A percentile compares a stretch with the other conserved stretches of the same genome.
Conservation (phyloP, 2,888 invertebrate genomes). For the Scaptomyza polygonia region DNA sequence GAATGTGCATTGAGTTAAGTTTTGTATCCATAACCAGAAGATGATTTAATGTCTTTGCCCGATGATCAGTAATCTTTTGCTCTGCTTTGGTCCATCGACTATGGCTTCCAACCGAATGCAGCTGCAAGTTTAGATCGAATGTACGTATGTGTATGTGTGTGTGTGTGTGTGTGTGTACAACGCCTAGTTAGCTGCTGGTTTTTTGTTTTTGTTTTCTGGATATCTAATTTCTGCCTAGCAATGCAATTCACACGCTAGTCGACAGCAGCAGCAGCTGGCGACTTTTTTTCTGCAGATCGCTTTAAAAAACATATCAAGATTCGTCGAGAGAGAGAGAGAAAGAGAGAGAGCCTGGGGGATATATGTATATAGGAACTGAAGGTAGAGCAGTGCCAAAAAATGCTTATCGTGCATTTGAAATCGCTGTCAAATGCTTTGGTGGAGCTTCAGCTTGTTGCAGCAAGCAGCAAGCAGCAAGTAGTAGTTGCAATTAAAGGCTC, state of each 20-base stretch:
- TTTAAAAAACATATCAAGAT: slow-evolving; percentile 48
- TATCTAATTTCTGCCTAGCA: slow-evolving; percentile 67
- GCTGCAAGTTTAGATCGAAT: slow-evolving; percentile 8
- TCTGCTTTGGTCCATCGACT: slow-evolving; percentile 13
- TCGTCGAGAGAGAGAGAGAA: background rate
- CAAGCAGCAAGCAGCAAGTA: slow-evolving; percentile 6
- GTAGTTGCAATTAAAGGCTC: slow-evolving; percentile 58
- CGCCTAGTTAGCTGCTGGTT: slow-evolving; percentile 44
- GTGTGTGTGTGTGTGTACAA: slow-evolving; percentile 27
- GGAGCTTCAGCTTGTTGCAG: background rate
- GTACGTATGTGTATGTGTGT: too few species aligned
- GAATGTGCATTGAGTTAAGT: slow-evolving; percentile 34
- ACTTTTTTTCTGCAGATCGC: slow-evolving; percentile 44
- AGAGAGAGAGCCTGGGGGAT: background rate
- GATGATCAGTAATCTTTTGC: slow-evolving; percentile 64
- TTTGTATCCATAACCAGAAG: slow-evolving; percentile 36
- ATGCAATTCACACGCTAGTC: slow-evolving; percentile 66
- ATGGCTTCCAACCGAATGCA: slow-evolving; percentile 23
- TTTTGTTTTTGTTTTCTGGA: slow-evolving; percentile 24
- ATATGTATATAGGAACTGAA: slow-evolving; percentile 4
- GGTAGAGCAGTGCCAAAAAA: slow-evolving; percentile 32
- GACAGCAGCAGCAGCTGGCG: slow-evolving; percentile 26
- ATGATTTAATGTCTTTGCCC: slow-evolving; percentile 72
- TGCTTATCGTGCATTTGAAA: slow-evolving; percentile 51
- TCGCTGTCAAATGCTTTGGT: slow-evolving; percentile 46